A percentile compares a stretch with the other conserved stretches of the same genome.
Evolutionary conservation across 2,888 invertebrate genomes (phyloP).

Genomic region (Leptinotarsa peninsularis): DNA sequence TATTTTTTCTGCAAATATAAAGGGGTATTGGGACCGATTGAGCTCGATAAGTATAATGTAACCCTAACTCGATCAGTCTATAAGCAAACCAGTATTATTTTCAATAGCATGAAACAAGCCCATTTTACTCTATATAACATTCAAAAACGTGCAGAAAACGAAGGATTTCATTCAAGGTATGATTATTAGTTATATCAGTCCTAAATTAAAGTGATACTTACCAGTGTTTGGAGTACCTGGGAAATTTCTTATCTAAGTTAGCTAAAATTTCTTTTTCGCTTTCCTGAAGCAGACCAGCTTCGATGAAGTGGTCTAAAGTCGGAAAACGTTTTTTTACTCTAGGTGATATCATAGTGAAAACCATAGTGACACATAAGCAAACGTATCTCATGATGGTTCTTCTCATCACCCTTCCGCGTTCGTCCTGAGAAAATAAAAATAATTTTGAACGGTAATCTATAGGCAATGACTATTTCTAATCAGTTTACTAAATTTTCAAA

Average conservation of each 20-base stretch:
- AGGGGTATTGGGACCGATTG: no score
- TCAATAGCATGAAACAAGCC: no score
- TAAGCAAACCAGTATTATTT: no score
- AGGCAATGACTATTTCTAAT: no score
- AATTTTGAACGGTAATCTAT: not conserved
- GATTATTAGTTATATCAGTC: not conserved
- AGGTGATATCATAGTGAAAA: slow-evolving; percentile 87
- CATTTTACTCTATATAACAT: no score
- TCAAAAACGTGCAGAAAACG: no score
- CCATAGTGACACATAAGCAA: slow-evolving; percentile 89
- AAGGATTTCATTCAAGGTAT: no score
- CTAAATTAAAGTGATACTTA: slow-evolving; percentile 53
- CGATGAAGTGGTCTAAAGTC: slow-evolving; percentile 83
- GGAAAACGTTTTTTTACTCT: slow-evolving; percentile 91
- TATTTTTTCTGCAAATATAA: no score
- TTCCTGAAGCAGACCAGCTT: slow-evolving; percentile 84
- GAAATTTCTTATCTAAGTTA: slow-evolving; percentile 83
- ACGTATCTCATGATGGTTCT: slow-evolving; percentile 86
- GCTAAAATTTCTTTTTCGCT: slow-evolving; percentile 85
- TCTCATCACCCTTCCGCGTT: slow-evolving; percentile 84
- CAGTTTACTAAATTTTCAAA: no score
- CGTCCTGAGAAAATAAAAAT: slow-evolving; percentile 71
- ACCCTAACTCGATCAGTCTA: no score
- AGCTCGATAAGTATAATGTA: no score
- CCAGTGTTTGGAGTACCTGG: slow-evolving; percentile 90